Evolutionary conservation across 2,797 vertebrate genomes (phyloP), one percentile per base, ranked within the genome.

Genomic region (Cercopithecus diana): DNA sequence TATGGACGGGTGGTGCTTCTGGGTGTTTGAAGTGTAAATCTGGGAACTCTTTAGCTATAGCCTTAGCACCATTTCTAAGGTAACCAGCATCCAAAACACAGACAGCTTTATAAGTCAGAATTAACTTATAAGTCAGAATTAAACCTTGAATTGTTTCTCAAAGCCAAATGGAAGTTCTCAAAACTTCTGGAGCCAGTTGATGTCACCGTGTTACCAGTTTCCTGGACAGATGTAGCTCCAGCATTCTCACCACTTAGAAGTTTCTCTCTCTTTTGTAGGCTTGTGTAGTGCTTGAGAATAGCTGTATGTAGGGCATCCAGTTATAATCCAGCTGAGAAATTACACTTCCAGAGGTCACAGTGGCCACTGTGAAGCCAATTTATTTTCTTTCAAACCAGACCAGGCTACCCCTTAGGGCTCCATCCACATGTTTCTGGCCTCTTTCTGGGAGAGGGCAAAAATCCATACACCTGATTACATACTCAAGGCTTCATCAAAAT

Each of bases 81-180:
- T 94, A 97, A 96, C 96, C 72, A 85, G 58, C 36, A 96, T 90
- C 48, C 72, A 87, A 97, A 98, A 97, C 96, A 97, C 77, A 97
- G 91, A 92, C 50, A 41, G 81, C 76, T 87, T 95, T 86, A 81
- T 95, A 90, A 96, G 94, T 81, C 75, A 94, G 73, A 97, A 96
- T 97, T 97, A 94, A 95, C 93, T 95, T 86, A 81, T 95, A 90
- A 96, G 94, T 81, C 75, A 95, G 73, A 97, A 96, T 97, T 97
- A 93, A 95, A 96, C 93, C 87, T 95, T 93, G 48, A 76, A 94
- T 92, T 82, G 48, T 93, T 95, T 93, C 73, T 93, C 89, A 88
- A 97, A 90, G 93, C 79, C 94, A 96, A 96, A 73, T 57, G 39
- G 48, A 92, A 88, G 93, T 43, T 61, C 52, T 96, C 26, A 50